Evolutionary conservation across 2,797 vertebrate species (phyloP), one percentile per base, ranked within the genome.

Genomic region (Leuciscus waleckii): DNA sequence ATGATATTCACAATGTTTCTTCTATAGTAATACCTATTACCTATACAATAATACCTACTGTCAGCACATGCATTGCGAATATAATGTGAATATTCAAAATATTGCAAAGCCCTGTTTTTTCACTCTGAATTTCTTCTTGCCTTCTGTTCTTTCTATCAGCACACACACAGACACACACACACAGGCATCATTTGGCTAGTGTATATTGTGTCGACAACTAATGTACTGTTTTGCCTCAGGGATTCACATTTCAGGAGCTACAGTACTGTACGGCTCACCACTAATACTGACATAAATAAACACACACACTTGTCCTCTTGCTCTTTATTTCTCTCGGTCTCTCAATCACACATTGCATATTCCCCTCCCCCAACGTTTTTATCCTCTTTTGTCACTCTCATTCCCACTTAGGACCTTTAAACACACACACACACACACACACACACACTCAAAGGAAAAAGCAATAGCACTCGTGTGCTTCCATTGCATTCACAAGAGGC

Each of bases 161-260:
- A 71, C 86, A 84, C 69, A 83, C n/a, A 56, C 19, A 56, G 39
- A 71, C 54, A 75, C 26, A 35, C 43, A 75, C 35, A 74, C 58
- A 73, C 23, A 37, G 19, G 46, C 81, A 78, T 86, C 56, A 77
- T 21, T 65, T 81, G 92, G 87, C 37, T 69, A 23, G 61, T 32
- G 26, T 68, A 84, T 84, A 79, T 84, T 63, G 73, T 79, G 54
- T 67, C 71, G 79, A 85, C 79, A 76, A 70, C 85, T 89, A 89
- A 87, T 89, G 88, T 81, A 82, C 71, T 73, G 63, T 89, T 89
- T 79, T 78, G 79, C 82, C 85, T 71, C n/a, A 82, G 82, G 88
- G 69, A 39, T 29, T 80, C 54, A 29, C 41, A 82, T 70, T 85
- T 76, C 35, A 73, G 75, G 49, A 65, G 23, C 76, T 58, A 70